phyloP scores from a whole-genome alignment of 2,888 invertebrate genomes.

The Dolichomitus sp. region DNA sequence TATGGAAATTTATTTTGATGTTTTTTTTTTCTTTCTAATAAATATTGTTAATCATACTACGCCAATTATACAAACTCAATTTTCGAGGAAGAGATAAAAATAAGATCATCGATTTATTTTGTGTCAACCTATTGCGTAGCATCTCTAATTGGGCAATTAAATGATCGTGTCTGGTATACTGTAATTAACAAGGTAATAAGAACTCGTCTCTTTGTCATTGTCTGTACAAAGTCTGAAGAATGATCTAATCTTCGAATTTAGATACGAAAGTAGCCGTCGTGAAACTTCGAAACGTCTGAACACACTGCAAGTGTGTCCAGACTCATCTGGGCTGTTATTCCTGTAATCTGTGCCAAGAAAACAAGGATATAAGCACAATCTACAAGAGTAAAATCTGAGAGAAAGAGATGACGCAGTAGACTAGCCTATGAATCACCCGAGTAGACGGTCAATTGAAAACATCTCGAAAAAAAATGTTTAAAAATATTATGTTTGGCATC shows the following conservation, averaged over 20 bases:
- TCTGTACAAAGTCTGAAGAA: background rate
- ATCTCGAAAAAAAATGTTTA: background rate
- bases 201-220: background rate
- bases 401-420: slow-evolving; percentile 8
- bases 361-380: slow-evolving; percentile 55
- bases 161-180: background rate
- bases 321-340: slow-evolving; percentile 62
- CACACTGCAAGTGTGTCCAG: slow-evolving; percentile 9
- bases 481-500: too few relatives aligned
- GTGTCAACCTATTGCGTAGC: background rate
- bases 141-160: background rate
- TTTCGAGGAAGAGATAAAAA: too few relatives aligned
- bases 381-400: slow-evolving; percentile 40
- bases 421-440: background rate
- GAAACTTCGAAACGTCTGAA: background rate
- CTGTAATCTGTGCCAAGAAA: slow-evolving; percentile 75
- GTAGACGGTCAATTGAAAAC: background rate
- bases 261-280: slow-evolving; percentile 23
- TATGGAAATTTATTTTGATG: slow-evolving; percentile 26
- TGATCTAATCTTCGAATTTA: slow-evolving; percentile 22
- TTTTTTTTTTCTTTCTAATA: too few relatives aligned
- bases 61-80: too few relatives aligned
- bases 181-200: background rate
- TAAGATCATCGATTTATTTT: too few relatives aligned
- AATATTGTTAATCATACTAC: too few relatives aligned